phyloP scores from a whole-genome alignment of 1,140 invertebrate genomes.

The Gerris buenoi region DNA sequence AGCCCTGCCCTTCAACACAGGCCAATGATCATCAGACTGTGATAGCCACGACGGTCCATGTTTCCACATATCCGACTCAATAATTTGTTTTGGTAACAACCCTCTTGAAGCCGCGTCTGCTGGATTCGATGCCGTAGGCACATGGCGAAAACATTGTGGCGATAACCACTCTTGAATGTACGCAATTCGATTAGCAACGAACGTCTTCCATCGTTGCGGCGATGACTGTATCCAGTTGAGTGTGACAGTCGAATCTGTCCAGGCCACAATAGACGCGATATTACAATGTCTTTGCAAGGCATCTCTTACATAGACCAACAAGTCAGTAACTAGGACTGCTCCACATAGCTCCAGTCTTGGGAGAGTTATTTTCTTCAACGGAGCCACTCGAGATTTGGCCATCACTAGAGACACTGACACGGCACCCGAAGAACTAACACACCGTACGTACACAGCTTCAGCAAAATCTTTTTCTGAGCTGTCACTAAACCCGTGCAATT shows the following conservation, averaged over 20 bases:
- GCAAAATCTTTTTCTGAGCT: background rate
- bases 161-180: background rate
- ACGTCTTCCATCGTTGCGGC: background rate
- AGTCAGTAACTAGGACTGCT: background rate
- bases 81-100: background rate
- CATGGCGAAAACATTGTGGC: background rate
- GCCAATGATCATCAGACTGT: background rate
- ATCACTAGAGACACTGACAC: background rate
- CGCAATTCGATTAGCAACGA: background rate
- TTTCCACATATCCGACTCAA: background rate
- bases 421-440: background rate
- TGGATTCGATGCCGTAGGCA: background rate
- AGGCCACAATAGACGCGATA: background rate
- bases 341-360: background rate
- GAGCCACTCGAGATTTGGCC: background rate
- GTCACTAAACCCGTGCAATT: background rate
- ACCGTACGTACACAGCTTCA: background rate
- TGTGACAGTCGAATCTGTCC: background rate
- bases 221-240: background rate
- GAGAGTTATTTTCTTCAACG: background rate
- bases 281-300: background rate
- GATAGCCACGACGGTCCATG: background rate
- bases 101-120: background rate
- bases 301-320: background rate
- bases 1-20: background rate